A percentile compares a stretch with the other conserved stretches of the same genome.
These are phyloP conservation scores for Aplodontia rufa DNA, from an alignment of 2,113 vertebrate species.

Conservation along the genomic window DNA sequence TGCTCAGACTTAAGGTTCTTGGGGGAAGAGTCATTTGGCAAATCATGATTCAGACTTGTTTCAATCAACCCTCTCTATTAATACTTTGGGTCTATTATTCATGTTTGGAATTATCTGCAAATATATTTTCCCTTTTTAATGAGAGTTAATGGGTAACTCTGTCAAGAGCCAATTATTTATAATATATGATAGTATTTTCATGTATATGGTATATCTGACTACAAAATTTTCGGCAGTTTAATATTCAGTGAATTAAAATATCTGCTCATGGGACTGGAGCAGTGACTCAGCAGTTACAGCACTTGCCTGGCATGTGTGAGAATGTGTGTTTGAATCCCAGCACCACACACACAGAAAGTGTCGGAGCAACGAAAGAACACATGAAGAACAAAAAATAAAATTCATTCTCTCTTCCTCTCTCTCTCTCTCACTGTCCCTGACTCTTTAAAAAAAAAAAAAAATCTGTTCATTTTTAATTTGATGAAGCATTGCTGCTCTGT, in stretches of 20 bases:
- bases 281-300: too few species aligned
- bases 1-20: background rate
- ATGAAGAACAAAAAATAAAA: too few species aligned
- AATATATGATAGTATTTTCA: background rate
- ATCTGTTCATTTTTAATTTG: background rate
- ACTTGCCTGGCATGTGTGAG: too few species aligned
- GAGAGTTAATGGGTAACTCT: background rate
- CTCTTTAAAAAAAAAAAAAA: too few species aligned
- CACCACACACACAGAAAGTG: too few species aligned
- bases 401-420: too few species aligned
- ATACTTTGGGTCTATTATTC: background rate
- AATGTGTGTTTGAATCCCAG: too few species aligned
- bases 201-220: background rate
- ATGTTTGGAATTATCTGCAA: background rate
- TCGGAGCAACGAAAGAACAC: too few species aligned
- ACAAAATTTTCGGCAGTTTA: background rate
- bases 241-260: background rate
- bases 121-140: background rate
- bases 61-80: background rate
- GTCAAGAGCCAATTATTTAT: background rate
- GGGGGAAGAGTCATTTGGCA: background rate
- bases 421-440: too few species aligned
- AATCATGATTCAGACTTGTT: background rate
- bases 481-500: background rate
- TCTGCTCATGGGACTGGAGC: too few species aligned